Percentiles rank a stretch among this genome's conserved stretches.
Evolutionary conservation across 2,113 vertebrate species (phyloP).

Genomic region (Calyptommatus sinebrachiatus): DNA sequence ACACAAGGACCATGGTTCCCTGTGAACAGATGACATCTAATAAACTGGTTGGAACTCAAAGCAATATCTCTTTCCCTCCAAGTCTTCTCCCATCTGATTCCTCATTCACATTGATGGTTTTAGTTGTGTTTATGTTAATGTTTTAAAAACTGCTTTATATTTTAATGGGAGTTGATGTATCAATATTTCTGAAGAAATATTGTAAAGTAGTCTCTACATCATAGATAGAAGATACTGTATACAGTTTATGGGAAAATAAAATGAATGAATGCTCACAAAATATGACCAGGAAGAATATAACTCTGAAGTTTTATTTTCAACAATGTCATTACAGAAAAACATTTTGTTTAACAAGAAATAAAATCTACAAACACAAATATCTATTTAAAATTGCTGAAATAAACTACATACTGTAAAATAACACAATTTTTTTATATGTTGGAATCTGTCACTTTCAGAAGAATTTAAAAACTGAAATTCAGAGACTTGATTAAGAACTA

Average conservation of each 20-base stretch:
- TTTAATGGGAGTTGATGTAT: no score
- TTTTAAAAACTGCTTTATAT: no score
- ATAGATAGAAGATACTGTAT: neutral
- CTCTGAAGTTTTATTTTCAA: constrained; percentile 13
- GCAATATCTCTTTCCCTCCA: no score
- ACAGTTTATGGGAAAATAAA: neutral
- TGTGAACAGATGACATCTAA: no score
- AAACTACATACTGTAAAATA: neutral
- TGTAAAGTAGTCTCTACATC: neutral
- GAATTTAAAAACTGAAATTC: neutral
- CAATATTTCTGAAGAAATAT: neutral
- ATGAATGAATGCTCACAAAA: neutral
- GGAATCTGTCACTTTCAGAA: neutral
- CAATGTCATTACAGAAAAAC: neutral
- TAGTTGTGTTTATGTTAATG: no score
- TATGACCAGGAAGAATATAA: neutral
- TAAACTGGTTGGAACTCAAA: no score
- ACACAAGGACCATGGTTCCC: no score
- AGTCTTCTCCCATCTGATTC: no score
- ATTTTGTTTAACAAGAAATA: neutral
- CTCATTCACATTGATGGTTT: no score
- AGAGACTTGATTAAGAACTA: constrained; percentile 6
- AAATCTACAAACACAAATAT: neutral
- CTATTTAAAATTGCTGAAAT: constrained; percentile 5
- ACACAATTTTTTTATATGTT: neutral